phyloP scores from a whole-genome alignment of 2,113 vertebrate genomes.

The Cercopithecus mona region DNA sequence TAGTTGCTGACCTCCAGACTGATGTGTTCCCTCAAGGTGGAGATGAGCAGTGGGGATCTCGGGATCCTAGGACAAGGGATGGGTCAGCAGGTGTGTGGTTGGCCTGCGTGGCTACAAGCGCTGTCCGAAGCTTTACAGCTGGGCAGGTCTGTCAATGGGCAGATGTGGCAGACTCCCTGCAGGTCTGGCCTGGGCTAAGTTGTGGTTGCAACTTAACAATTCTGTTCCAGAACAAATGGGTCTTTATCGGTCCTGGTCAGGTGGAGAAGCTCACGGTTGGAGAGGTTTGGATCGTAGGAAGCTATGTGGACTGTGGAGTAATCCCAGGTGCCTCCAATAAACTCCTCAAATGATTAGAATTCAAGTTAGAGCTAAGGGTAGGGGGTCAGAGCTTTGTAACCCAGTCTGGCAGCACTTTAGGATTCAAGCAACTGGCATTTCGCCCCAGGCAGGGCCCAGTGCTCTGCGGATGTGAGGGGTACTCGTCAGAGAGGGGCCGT shows the following conservation, averaged over 20 bases:
- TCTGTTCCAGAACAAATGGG: slow-evolving; percentile 1
- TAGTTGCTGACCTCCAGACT: neutral
- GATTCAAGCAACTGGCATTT: neutral
- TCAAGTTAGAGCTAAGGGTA: neutral
- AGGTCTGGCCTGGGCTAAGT: neutral
- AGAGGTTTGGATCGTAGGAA: neutral
- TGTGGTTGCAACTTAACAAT: neutral
- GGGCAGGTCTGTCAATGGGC: neutral
- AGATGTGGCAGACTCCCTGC: neutral
- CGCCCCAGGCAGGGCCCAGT: too few relatives aligned
- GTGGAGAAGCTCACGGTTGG: neutral
- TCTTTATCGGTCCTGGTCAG: neutral
- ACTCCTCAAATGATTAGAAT: neutral
- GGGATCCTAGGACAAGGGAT: neutral
- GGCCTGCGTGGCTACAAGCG: neutral
- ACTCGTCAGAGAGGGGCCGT: neutral
- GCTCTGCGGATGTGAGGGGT: too few relatives aligned
- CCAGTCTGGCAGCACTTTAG: neutral
- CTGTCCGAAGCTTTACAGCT: neutral
- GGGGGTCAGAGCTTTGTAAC: neutral
- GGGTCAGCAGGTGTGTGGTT: neutral
- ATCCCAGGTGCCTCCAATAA: neutral
- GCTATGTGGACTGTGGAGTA: neutral
- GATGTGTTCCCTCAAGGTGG: neutral
- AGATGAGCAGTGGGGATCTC: neutral